Evolutionary conservation across 2,797 vertebrate genomes (phyloP).

Genomic region (Pangasius macronema): DNA sequence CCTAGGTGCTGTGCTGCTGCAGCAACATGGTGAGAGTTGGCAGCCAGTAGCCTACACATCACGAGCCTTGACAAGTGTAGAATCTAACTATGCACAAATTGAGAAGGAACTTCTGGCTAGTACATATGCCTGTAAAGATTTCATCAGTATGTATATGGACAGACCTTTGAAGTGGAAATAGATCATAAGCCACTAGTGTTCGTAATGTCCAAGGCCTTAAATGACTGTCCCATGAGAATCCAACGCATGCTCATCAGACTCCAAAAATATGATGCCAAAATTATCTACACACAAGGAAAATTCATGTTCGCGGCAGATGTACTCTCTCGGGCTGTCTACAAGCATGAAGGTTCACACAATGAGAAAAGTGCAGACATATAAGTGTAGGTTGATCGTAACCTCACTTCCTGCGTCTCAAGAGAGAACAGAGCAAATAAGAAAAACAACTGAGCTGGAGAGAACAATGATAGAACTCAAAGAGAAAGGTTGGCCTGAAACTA

Average conservation of each 20-base stretch:
- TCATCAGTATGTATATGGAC: slow-evolving; percentile 22
- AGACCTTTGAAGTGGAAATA: not conserved
- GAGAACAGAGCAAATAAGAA: slow-evolving; percentile 31
- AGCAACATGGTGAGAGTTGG: not conserved
- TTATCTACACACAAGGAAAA: slow-evolving; percentile 45
- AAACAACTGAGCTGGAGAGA: slow-evolving; percentile 1
- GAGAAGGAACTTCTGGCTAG: slow-evolving; percentile 35
- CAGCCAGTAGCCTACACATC: slow-evolving; percentile 34
- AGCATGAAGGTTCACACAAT: not conserved
- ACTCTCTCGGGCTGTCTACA: slow-evolving; percentile 21
- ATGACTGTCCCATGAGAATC: slow-evolving; percentile 41
- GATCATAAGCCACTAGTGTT: slow-evolving; percentile 37
- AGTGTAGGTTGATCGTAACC: slow-evolving; percentile 35
- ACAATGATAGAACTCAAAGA: slow-evolving; percentile 30
- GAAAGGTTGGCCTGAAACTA: slow-evolving; percentile 26
- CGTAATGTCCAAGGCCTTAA: slow-evolving; percentile 38
- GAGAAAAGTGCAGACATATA: slow-evolving; percentile 30
- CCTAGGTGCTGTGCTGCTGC: slow-evolving; percentile 23
- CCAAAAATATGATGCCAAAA: slow-evolving; percentile 42
- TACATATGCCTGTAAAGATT: slow-evolving; percentile 32
- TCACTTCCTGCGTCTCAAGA: slow-evolving; percentile 33
- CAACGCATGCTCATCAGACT: slow-evolving; percentile 36
- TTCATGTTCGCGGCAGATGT: slow-evolving; percentile 26
- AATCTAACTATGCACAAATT: slow-evolving; percentile 31
- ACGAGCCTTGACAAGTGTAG: slow-evolving; percentile 20